Percentiles rank a stretch among this genome's conserved stretches.
phyloP scores from a whole-genome alignment of 2,888 invertebrate species.

The Phymatocera aterrima region DNA sequence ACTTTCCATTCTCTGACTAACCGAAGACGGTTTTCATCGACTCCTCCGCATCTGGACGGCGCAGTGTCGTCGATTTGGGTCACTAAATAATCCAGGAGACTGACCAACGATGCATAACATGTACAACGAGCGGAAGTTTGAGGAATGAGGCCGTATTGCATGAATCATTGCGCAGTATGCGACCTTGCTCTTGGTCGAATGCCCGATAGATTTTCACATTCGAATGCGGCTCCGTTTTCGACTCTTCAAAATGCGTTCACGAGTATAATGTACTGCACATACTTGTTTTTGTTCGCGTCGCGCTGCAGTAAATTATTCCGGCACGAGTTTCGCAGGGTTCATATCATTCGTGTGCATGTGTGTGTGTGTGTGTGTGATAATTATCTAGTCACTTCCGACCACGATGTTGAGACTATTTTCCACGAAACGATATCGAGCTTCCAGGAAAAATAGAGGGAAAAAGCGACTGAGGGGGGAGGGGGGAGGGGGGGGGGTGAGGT shows the following conservation, averaged over 20 bases:
- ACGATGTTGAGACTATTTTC: conserved; percentile 18
- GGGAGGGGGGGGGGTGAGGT: not conserved
- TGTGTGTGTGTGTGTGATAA: not conserved
- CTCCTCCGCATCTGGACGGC: not conserved
- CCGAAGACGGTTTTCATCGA: not conserved
- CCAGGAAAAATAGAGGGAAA: not conserved
- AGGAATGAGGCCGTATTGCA: not conserved
- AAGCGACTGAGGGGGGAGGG: no score
- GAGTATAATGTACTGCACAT: no score
- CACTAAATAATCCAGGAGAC: not conserved
- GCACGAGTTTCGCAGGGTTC: not conserved
- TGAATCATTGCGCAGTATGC: conserved; percentile 12
- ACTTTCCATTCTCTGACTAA: no score
- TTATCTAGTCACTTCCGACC: not conserved
- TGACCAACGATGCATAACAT: not conserved
- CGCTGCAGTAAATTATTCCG: not conserved
- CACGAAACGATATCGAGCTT: not conserved
- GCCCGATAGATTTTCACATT: not conserved
- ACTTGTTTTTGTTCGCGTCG: no score
- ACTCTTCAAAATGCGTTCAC: no score
- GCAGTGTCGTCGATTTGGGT: not conserved
- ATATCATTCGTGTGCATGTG: not conserved
- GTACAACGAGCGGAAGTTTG: not conserved
- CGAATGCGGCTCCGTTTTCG: no score
- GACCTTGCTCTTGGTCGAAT: conserved; percentile 12